A percentile compares a stretch with the other conserved stretches of the same genome.
Conservation (phyloP, 1,140 invertebrate species). For the Drosophila guanche region DNA sequence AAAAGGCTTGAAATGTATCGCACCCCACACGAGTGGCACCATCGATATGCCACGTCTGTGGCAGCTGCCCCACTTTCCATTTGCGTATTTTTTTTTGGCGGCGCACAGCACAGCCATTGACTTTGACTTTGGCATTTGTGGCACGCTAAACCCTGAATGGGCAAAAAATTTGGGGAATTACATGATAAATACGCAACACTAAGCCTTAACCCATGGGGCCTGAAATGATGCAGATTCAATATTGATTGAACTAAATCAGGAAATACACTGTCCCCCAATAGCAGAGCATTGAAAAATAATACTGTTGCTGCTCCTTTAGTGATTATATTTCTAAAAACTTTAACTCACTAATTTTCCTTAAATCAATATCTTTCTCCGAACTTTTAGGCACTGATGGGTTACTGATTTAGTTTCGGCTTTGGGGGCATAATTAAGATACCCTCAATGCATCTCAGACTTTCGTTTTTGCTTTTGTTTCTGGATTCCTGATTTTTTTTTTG, state of each 20-base stretch:
- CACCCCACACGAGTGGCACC: constrained; percentile 26
- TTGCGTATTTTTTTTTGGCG: constrained; percentile 6
- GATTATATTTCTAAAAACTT: not conserved
- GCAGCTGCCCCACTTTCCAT: constrained; percentile 23
- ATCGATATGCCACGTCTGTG: constrained; percentile 21
- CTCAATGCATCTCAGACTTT: constrained; percentile 18
- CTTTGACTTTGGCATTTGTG: constrained; percentile 66
- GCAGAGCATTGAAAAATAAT: not conserved
- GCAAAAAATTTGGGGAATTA: constrained; percentile 34
- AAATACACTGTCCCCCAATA: constrained; percentile 2
- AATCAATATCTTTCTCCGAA: not conserved
- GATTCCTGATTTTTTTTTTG: constrained; percentile 13
- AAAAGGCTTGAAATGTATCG: constrained; percentile 31
- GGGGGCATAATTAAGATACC: constrained; percentile 42
- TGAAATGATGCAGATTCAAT: constrained; percentile 20
- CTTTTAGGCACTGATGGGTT: not conserved
- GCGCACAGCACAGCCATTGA: constrained; percentile 22
- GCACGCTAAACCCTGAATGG: constrained; percentile 9
- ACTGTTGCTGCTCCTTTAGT: not conserved
- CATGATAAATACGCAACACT: constrained; percentile 60
- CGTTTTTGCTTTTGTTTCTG: constrained; percentile 22
- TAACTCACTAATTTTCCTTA: not conserved
- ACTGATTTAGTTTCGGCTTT: constrained; percentile 18
- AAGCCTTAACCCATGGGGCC: constrained; percentile 36
- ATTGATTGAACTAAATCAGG: constrained; percentile 39